These are phyloP conservation scores for Eubasilissa regina DNA, from an alignment of 1,140 invertebrate species.

Conservation along the genomic window DNA sequence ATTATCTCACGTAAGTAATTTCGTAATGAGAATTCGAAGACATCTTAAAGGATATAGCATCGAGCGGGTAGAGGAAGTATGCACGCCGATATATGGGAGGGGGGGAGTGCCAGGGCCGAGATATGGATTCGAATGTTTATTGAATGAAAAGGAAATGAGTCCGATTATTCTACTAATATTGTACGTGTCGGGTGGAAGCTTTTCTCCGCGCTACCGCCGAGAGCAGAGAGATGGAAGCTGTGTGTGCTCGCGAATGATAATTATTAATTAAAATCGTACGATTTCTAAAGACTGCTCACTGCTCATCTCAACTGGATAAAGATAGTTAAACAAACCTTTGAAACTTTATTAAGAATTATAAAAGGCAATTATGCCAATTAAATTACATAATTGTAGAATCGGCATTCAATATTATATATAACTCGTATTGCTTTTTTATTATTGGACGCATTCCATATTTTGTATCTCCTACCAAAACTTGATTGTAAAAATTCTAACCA, in stretches of 20 bases:
- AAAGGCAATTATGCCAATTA: background rate
- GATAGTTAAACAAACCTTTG: background rate
- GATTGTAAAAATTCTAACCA: too few species aligned
- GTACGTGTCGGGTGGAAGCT: conserved; percentile 37
- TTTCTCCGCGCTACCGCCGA: background rate
- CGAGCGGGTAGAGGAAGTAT: conserved; percentile 9
- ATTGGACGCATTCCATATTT: too few species aligned
- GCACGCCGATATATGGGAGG: conserved; percentile 23
- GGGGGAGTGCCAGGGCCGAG: conserved; percentile 39
- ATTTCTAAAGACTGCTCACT: background rate
- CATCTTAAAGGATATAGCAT: background rate
- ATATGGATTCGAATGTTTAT: conserved; percentile 57
- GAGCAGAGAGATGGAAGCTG: background rate
- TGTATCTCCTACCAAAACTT: too few species aligned
- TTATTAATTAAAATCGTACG: conserved; percentile 43
- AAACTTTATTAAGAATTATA: conserved; percentile 15
- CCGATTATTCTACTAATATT: conserved; percentile 44
- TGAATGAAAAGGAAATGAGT: conserved; percentile 52
- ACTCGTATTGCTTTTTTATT: too few species aligned
- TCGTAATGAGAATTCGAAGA: too few species aligned
- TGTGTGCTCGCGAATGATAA: conserved; percentile 14
- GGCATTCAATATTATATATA: too few species aligned
- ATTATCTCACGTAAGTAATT: too few species aligned
- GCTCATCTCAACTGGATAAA: background rate
- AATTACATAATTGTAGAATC: background rate